A percentile compares a stretch with the other conserved stretches of the same genome.
Conservation (phyloP, 2,888 invertebrate genomes). For the Cyclophora albipunctata region DNA sequence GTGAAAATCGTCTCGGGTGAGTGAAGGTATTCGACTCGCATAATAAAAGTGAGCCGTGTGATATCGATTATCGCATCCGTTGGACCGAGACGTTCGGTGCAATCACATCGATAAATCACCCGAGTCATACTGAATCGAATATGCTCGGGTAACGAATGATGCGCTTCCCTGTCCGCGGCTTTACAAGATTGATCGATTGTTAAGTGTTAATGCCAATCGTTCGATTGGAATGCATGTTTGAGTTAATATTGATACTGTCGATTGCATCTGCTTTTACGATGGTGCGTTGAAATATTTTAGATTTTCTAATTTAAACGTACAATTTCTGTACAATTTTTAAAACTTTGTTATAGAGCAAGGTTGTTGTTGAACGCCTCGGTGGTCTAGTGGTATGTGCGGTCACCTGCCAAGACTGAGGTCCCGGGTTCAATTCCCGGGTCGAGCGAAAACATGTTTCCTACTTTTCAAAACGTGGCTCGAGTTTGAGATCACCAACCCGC, state of each 20-base stretch:
- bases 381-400: too few relatives aligned
- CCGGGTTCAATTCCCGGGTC: too few relatives aligned
- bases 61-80: conserved; percentile 57
- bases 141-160: conserved; percentile 35
- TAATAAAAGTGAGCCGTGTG: conserved; percentile 48
- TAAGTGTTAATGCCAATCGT: not conserved
- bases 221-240: not conserved
- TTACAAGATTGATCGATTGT: conserved; percentile 31
- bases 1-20: conserved; percentile 33
- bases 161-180: conserved; percentile 30
- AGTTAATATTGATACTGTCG: conserved; percentile 1
- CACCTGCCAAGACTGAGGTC: too few relatives aligned
- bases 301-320: too few relatives aligned
- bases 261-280: too few relatives aligned
- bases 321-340: too few relatives aligned
- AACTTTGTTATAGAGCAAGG: too few relatives aligned
- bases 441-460: too few relatives aligned
- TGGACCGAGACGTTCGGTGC: conserved; percentile 49
- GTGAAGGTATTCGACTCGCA: conserved; percentile 18
- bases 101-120: conserved; percentile 60
- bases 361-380: too few relatives aligned
- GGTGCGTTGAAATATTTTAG: too few relatives aligned
- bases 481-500: too few relatives aligned
- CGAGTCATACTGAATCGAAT: conserved; percentile 32
- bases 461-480: too few relatives aligned